phyloP scores from a whole-genome alignment of 2,797 vertebrate species.

The Alca torda region DNA sequence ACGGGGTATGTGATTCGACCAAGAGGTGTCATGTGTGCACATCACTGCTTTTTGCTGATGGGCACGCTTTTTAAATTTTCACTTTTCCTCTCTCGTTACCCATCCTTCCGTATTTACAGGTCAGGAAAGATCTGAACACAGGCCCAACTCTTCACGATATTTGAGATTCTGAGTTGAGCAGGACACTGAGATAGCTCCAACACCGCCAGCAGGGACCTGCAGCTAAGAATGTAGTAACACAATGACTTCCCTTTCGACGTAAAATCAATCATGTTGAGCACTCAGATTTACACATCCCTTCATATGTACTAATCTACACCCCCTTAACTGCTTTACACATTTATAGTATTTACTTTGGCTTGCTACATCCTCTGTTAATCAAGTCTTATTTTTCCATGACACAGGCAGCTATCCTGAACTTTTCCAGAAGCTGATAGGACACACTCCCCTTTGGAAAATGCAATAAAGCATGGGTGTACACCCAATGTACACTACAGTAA shows the following conservation, averaged over 20 bases:
- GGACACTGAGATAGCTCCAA: background rate
- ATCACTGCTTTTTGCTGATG: background rate
- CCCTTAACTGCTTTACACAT: background rate
- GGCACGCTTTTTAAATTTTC: background rate
- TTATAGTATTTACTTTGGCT: conserved; percentile 33
- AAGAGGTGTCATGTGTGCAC: too few species aligned
- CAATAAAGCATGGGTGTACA: background rate
- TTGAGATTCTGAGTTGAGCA: background rate
- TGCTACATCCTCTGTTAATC: background rate
- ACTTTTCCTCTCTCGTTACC: background rate
- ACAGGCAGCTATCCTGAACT: background rate
- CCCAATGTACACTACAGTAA: background rate
- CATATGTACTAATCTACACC: background rate
- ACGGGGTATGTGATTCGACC: accelerated
- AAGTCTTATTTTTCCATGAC: conserved; percentile 9
- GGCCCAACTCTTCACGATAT: background rate
- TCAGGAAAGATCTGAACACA: background rate
- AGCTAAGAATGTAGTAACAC: background rate
- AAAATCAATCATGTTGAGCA: background rate
- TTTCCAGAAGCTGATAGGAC: background rate
- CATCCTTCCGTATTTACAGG: background rate
- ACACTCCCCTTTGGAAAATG: background rate
- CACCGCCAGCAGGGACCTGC: background rate
- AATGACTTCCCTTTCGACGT: background rate
- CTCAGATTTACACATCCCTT: background rate